These are phyloP conservation scores for Papilio aristodemus DNA, from an alignment of 1,140 invertebrate species.

Conservation along the genomic window DNA sequence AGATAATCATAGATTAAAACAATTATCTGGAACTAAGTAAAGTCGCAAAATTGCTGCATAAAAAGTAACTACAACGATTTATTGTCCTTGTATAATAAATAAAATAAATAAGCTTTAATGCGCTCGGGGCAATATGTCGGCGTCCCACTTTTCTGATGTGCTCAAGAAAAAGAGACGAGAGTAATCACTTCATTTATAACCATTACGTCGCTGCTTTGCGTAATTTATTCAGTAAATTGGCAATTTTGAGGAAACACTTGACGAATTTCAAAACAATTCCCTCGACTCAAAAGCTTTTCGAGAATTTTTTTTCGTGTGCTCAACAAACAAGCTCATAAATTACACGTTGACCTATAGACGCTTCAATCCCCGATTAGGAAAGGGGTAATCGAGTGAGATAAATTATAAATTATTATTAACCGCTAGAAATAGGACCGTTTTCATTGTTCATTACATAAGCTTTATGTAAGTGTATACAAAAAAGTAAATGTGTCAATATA, in stretches of 20 bases:
- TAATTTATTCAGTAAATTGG: conserved; percentile 24
- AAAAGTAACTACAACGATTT: neutral
- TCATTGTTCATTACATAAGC: no score
- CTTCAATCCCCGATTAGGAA: neutral
- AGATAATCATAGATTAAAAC: conserved; percentile 39
- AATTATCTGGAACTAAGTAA: neutral
- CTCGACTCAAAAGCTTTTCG: neutral
- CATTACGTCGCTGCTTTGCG: conserved; percentile 14
- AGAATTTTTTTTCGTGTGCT: neutral
- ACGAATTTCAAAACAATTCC: conserved; percentile 27
- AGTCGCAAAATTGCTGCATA: no score
- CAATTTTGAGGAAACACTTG: conserved; percentile 29
- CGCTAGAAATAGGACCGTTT: no score
- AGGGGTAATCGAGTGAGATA: neutral
- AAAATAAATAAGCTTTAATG: neutral
- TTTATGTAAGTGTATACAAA: no score
- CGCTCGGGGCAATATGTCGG: neutral
- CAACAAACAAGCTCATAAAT: neutral
- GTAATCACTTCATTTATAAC: conserved; percentile 36
- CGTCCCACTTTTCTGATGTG: conserved; percentile 20
- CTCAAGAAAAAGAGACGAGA: conserved; percentile 19
- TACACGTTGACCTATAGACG: neutral
- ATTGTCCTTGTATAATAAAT: conserved; percentile 10
- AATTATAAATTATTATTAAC: neutral
- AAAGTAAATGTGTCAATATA: no score